Evolutionary conservation across 2,797 vertebrate species (phyloP).

Genomic region (Gorsachius magnificus): DNA sequence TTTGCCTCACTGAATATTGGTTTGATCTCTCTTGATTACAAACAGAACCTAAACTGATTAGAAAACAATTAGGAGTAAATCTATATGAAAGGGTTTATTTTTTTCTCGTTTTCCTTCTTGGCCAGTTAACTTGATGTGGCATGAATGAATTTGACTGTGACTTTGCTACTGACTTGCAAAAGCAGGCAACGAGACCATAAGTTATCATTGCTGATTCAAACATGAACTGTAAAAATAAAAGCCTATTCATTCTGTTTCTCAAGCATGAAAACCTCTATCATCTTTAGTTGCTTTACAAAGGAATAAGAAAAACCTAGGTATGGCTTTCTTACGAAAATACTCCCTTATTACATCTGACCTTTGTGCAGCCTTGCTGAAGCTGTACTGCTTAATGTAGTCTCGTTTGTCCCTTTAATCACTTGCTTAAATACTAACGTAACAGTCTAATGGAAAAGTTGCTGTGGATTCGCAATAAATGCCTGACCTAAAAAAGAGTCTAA

Average conservation of each 20-base stretch:
- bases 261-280: background rate
- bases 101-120: background rate
- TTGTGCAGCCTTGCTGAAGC: background rate
- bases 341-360: background rate
- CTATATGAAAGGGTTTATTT: background rate
- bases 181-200: background rate
- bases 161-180: background rate
- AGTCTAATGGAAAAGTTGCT: background rate
- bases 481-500: background rate
- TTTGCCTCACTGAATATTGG: background rate
- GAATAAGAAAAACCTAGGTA: background rate
- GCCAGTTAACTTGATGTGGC: background rate
- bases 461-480: background rate
- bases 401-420: background rate
- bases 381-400: background rate
- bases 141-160: background rate
- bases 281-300: background rate
- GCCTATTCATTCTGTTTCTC: background rate
- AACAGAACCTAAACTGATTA: constrained; percentile 9
- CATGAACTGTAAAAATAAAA: background rate
- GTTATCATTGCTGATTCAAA: background rate
- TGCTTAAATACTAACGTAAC: background rate
- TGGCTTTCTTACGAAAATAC: background rate
- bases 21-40: background rate
- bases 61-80: constrained; percentile 24